A percentile compares a stretch with the other conserved stretches of the same genome.
Conservation (phyloP, 1,140 invertebrate species). For the Scaptomyza hsui region DNA sequence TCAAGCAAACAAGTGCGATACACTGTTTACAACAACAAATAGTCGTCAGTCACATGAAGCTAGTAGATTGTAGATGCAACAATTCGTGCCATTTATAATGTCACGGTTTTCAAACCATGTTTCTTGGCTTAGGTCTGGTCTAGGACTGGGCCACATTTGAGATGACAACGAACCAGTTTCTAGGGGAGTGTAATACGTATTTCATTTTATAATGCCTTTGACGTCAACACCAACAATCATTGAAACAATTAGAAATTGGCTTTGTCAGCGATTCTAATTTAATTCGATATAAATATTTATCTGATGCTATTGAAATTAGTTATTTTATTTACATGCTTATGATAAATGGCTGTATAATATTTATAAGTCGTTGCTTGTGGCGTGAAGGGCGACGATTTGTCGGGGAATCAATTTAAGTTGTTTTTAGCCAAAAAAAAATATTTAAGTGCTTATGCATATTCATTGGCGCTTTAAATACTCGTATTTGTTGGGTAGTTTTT, state of each 20-base stretch:
- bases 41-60: slow-evolving; percentile 26
- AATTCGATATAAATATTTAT: slow-evolving; percentile 63
- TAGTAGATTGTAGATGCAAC: slow-evolving; percentile 6
- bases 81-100: slow-evolving; percentile 49
- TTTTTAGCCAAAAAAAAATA: slow-evolving; percentile 10
- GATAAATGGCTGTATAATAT: slow-evolving; percentile 30
- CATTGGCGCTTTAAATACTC: slow-evolving; percentile 41
- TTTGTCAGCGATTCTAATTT: slow-evolving; percentile 34
- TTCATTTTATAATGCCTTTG: slow-evolving; percentile 79
- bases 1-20: slow-evolving; percentile 48
- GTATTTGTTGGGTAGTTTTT: slow-evolving; percentile 10
- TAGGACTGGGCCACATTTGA: slow-evolving; percentile 23
- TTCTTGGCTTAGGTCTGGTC: slow-evolving; percentile 17
- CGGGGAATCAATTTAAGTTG: slow-evolving; percentile 15
- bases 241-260: slow-evolving; percentile 70
- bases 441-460: slow-evolving; percentile 46
- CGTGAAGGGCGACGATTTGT: slow-evolving; percentile 27
- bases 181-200: slow-evolving; percentile 34
- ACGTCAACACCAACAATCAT: slow-evolving; percentile 82
- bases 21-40: slow-evolving; percentile 2
- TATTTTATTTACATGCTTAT: slow-evolving; percentile 43
- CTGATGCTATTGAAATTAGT: slow-evolving; percentile 25
- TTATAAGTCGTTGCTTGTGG: slow-evolving; percentile 13
- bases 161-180: slow-evolving; percentile 60
- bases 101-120: slow-evolving; percentile 62